Base-by-base conservation (phyloP, 2,888 invertebrate species). In the Podotricha telesiphe region DNA sequence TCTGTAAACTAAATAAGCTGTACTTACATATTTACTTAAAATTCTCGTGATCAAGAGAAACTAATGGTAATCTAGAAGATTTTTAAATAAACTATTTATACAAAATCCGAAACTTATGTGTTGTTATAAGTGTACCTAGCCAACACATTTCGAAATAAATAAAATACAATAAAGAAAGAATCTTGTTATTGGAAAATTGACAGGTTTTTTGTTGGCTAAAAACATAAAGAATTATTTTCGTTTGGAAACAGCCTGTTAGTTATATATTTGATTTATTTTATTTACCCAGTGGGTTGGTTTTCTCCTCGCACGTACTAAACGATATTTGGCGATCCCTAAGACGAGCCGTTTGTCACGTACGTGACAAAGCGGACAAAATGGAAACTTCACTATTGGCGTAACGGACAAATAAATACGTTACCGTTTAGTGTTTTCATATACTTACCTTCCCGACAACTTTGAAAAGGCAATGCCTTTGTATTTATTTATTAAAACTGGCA, bases 251-350 rank as follows among this genome's bases (percentile, higher is more conserved):
- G 85, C 82, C 85, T 88, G 89, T 90, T 91, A 85, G 86, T 87
- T 88, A 85, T 86, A 86, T 86, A 86, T 91, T 90, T 91, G 92
- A 92, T 92, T 92, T 92, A 92, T 91, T 91, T 92, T 92, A 92
- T 93, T 92, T 92, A 88, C 87, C 86, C 86, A 79, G 81, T 79
- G 85, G 86, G 89, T 89, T 84, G 88, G 89, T 89, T 91, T 89
- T 86, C 90, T 89, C 81, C 85, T 87, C 83, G 85, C 92, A 93
- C 92, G 92, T 92, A 89, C 90, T 92, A 91, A 92, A 90, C 92
- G 92, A 92, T 92, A 92, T 93, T 93, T 92, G 92, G 92, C 91
- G 90, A 93, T 93, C 92, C 91, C 91, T 87, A 87, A 91, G 92
- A 92, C 90, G 91, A 87, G 80, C 84, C 85, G 91, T 90, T 88